A percentile compares a stretch with the other conserved stretches of the same genome.
These are phyloP conservation scores for Spodoptera frugiperda DNA, from an alignment of 1,140 invertebrate species.

Conservation along the genomic window DNA sequence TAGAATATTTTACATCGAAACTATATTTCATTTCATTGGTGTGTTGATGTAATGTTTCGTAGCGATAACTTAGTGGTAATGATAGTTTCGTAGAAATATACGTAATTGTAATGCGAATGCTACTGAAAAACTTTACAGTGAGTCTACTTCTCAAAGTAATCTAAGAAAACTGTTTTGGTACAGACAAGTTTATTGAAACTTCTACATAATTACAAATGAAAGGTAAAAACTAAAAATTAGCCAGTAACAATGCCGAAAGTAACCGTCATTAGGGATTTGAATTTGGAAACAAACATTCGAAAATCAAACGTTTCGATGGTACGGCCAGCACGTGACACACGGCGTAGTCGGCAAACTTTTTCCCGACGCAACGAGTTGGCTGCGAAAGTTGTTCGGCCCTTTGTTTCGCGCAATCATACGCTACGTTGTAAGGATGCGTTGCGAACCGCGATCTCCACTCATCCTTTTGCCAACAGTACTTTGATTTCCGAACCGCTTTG, in stretches of 20 bases:
- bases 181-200: too few relatives aligned
- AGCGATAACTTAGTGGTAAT: too few relatives aligned
- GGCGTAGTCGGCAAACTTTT: conserved; percentile 76
- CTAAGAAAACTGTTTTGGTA: too few relatives aligned
- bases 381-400: conserved; percentile 71
- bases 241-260: neutral
- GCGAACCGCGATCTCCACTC: conserved; percentile 48
- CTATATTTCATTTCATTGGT: neutral
- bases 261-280: conserved; percentile 13
- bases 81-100: too few relatives aligned
- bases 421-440: conserved; percentile 82
- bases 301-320: conserved; percentile 61
- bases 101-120: too few relatives aligned
- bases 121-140: too few relatives aligned
- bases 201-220: too few relatives aligned
- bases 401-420: conserved; percentile 78
- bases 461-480: conserved; percentile 77
- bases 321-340: conserved; percentile 62
- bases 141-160: too few relatives aligned
- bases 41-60: neutral
- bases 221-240: too few relatives aligned
- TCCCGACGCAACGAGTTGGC: conserved; percentile 56
- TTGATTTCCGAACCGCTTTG: conserved; percentile 80
- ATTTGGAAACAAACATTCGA: conserved; percentile 64
- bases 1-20: neutral